phyloP scores from a whole-genome alignment of 1,140 invertebrate genomes.

The Ceratitis capitata region DNA sequence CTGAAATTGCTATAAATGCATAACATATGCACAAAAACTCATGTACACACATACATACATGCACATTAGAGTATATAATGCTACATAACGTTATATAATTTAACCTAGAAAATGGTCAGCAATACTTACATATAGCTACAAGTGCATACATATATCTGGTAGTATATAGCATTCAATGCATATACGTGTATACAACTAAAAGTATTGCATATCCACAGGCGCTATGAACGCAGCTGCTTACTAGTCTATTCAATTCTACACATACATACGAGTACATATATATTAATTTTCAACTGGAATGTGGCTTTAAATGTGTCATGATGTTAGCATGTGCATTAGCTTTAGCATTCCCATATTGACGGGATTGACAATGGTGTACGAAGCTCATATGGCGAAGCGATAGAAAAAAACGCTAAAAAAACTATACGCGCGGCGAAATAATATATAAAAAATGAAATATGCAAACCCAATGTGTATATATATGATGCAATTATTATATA shows the following conservation, averaged over 20 bases:
- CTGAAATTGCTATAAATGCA: background rate
- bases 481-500: no score
- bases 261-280: background rate
- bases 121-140: no score
- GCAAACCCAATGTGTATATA: no score
- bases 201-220: background rate
- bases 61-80: background rate
- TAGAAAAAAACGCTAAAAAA: background rate
- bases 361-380: background rate
- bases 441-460: no score
- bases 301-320: background rate
- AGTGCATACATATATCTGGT: no score
- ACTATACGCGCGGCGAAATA: no score
- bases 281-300: background rate
- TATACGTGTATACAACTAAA: background rate
- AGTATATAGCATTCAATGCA: no score
- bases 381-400: background rate
- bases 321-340: conserved; percentile 10
- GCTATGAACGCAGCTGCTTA: background rate
- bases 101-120: conserved; percentile 7
- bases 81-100: background rate
- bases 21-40: background rate
- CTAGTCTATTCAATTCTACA: no score
- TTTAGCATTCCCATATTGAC: background rate
- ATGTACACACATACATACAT: background rate